Percentiles rank a stretch among this genome's conserved stretches.
Conservation (phyloP, 1,140 invertebrate genomes). For the Gryon sp. region DNA sequence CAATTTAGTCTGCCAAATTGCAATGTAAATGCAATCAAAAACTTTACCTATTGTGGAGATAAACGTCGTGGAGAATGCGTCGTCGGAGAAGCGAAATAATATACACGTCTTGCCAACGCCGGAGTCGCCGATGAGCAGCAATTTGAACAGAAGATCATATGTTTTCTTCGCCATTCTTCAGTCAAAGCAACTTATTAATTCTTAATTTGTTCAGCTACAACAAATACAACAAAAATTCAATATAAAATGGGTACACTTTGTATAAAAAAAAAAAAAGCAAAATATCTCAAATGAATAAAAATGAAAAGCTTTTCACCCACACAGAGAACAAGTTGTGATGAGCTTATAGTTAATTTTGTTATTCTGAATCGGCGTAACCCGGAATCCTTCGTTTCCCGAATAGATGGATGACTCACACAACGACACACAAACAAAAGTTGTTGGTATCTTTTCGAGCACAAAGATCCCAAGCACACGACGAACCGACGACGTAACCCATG, state of each 20-base stretch:
- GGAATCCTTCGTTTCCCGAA: constrained; percentile 13
- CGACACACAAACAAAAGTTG: too few relatives aligned
- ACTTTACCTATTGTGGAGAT: constrained; percentile 96
- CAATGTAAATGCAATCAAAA: constrained; percentile 8
- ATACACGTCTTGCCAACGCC: constrained; percentile 99
- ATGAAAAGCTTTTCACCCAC: too few relatives aligned
- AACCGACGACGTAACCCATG: too few relatives aligned
- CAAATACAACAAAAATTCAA: too few relatives aligned
- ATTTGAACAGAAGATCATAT: constrained; percentile 99
- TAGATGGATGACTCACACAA: constrained; percentile 47
- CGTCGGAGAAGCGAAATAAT: constrained; percentile 98
- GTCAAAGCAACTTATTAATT: not conserved
- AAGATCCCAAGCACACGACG: too few relatives aligned
- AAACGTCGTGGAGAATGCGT: constrained; percentile 99
- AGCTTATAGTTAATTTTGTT: not conserved
- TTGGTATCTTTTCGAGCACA: constrained; percentile 2
- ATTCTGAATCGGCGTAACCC: not conserved
- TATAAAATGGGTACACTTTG: too few relatives aligned
- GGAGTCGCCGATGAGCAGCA: constrained; percentile 98
- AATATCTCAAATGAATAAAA: too few relatives aligned
- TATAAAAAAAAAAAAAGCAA: too few relatives aligned
- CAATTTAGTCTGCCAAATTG: constrained; percentile 3
- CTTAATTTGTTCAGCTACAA: not conserved
- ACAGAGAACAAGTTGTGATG: constrained; percentile 18
- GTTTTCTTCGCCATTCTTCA: constrained; percentile 94